These are phyloP conservation scores for Ophioninae sp. DNA, from an alignment of 2,888 invertebrate genomes.

Conservation along the genomic window DNA sequence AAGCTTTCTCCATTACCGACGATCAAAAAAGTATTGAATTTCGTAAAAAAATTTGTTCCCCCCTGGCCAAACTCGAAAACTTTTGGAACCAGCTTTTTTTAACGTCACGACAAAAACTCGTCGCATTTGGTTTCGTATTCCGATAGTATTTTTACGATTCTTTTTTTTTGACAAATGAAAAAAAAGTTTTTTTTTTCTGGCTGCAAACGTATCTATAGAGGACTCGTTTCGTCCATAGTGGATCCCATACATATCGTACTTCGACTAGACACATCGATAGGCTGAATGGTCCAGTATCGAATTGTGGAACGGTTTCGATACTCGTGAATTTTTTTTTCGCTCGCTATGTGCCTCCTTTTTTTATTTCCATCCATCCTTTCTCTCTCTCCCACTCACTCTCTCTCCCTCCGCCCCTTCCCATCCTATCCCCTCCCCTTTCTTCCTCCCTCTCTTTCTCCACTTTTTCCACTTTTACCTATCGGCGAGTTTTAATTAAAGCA, in stretches of 20 bases:
- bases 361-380: constrained; percentile 9
- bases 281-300: constrained; percentile 31
- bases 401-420: not conserved
- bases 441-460: not conserved
- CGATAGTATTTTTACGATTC: not conserved
- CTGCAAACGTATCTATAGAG: not conserved
- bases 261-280: constrained; percentile 6
- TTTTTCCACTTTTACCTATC: constrained; percentile 45
- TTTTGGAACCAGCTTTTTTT: not conserved
- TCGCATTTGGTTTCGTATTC: not conserved
- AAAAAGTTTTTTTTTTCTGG: not conserved
- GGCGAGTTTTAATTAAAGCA: constrained; percentile 61
- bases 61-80: not conserved
- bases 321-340: constrained; percentile 42
- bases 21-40: not conserved
- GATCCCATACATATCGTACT: not conserved
- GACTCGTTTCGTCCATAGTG: not conserved
- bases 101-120: not conserved
- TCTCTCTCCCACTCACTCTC: constrained; percentile 6
- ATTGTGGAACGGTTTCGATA: constrained; percentile 34
- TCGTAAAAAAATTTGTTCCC: not conserved
- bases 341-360: constrained; percentile 4
- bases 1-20: not conserved
- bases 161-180: not conserved
- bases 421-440: not conserved